A percentile compares a stretch with the other conserved stretches of the same genome.
Evolutionary conservation across 2,113 vertebrate species (phyloP).

Genomic region (Pholis gunnellus): DNA sequence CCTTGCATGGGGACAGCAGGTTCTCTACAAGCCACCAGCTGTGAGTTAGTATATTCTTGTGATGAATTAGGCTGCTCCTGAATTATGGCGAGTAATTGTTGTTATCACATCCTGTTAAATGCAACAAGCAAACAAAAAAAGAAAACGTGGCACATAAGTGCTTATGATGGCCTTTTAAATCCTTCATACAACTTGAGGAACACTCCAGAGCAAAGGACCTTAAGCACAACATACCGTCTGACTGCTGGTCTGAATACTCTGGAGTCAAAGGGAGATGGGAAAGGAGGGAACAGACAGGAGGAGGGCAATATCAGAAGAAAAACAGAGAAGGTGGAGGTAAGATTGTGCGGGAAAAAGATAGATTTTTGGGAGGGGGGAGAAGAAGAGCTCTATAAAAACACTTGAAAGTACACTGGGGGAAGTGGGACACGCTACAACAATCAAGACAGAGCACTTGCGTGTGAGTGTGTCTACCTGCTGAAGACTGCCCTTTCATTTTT

Average conservation of each 20-base stretch:
- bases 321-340: constrained; percentile 47
- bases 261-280: constrained; percentile 60
- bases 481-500: constrained; percentile 83
- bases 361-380: constrained; percentile 5
- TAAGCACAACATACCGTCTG: constrained; percentile 76
- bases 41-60: constrained; percentile 60
- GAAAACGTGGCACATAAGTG: constrained; percentile 24
- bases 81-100: constrained; percentile 20
- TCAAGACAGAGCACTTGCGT: constrained; percentile 4
- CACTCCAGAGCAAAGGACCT: constrained; percentile 61
- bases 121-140: constrained; percentile 62
- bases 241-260: constrained; percentile 78
- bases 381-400: constrained; percentile 26
- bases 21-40: constrained; percentile 22
- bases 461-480: constrained; percentile 82
- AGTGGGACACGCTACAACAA: not conserved
- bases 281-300: constrained; percentile 60
- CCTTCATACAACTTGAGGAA: constrained; percentile 44
- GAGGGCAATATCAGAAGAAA: constrained; percentile 58
- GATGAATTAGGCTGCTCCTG: constrained; percentile 34
- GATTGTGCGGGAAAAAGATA: constrained; percentile 20
- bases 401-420: not conserved
- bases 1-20: not conserved
- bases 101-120: constrained; percentile 52
- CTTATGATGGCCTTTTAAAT: constrained; percentile 29